Percentiles rank a stretch among this genome's conserved stretches.
Conservation (phyloP, 2,888 invertebrate genomes). For the Rhagophthalmus giganteus region DNA sequence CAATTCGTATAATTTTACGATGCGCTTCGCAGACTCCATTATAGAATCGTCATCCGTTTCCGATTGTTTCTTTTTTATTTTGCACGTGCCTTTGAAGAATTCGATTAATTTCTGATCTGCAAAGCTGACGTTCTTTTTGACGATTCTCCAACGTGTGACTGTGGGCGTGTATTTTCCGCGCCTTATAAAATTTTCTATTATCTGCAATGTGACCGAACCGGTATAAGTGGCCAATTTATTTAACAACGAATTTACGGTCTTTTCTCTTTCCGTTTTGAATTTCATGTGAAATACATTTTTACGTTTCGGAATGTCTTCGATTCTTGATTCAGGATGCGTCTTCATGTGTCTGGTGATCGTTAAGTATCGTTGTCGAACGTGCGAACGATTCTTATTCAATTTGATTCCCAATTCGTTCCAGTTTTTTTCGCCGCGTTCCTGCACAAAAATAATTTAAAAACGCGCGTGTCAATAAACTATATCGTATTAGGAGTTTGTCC, state of each 20-base stretch:
- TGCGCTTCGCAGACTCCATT: too few species aligned
- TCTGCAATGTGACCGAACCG: too few species aligned
- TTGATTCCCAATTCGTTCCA: conserved; percentile 60
- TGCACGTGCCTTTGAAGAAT: conserved; percentile 31
- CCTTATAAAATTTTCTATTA: too few species aligned
- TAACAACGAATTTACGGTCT: too few species aligned
- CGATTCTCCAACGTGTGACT: not conserved
- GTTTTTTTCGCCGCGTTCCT: conserved; percentile 53
- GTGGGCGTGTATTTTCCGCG: not conserved
- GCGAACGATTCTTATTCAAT: conserved; percentile 61
- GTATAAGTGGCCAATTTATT: too few species aligned
- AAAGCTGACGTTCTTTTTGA: not conserved
- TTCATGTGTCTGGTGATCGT: conserved; percentile 59
- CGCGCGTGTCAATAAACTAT: not conserved
- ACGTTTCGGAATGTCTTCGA: conserved; percentile 51
- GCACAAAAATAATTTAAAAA: too few species aligned
- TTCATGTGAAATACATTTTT: conserved; percentile 25
- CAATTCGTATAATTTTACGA: too few species aligned
- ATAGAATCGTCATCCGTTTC: too few species aligned
- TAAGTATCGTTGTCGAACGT: conserved; percentile 52
- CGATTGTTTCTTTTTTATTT: too few species aligned
- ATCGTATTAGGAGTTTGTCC: not conserved
- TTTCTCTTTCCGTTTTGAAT: too few species aligned
- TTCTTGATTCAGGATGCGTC: too few species aligned
- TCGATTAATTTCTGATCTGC: conserved; percentile 24